A percentile compares a stretch with the other conserved stretches of the same genome.
These are phyloP conservation scores for Meteorus cinctellus DNA, from an alignment of 2,888 invertebrate species.

Conservation along the genomic window DNA sequence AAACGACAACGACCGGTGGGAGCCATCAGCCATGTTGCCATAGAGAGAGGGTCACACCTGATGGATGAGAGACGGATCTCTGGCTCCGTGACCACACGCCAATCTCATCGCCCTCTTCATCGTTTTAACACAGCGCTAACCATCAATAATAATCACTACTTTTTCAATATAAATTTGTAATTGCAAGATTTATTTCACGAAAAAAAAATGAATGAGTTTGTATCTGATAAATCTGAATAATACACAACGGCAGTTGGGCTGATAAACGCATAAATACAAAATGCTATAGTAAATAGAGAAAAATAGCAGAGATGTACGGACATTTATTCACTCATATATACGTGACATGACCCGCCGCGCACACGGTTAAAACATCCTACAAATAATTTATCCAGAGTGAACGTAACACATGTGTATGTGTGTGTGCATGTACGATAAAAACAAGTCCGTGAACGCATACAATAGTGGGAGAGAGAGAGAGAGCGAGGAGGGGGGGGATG, in stretches of 20 bases:
- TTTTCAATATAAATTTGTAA: no score
- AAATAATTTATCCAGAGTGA: constrained; percentile 11
- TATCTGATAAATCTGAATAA: no score
- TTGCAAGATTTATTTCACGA: no score
- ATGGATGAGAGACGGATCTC: constrained; percentile 59
- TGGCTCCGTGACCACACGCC: constrained; percentile 50
- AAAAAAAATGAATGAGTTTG: no score
- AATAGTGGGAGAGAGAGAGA: not conserved
- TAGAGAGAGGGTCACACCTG: constrained; percentile 60
- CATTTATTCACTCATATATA: constrained; percentile 5
- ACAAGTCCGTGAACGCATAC: not conserved
- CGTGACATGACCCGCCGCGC: constrained; percentile 7
- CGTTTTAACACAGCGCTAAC: constrained; percentile 19
- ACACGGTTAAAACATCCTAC: constrained; percentile 2
- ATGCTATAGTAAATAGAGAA: not conserved
- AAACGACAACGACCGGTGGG: constrained; percentile 49
- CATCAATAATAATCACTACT: no score
- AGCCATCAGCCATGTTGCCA: constrained; percentile 47
- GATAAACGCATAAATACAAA: not conserved
- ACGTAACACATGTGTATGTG: not conserved
- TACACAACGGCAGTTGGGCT: no score
- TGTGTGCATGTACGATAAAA: not conserved
- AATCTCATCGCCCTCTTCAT: constrained; percentile 45
- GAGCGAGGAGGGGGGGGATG: not conserved
- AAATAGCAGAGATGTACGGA: not conserved